Percentiles rank a stretch among this genome's conserved stretches.
Conservation (phyloP, 2,888 invertebrate genomes). For the Oxycera nigricornis region DNA sequence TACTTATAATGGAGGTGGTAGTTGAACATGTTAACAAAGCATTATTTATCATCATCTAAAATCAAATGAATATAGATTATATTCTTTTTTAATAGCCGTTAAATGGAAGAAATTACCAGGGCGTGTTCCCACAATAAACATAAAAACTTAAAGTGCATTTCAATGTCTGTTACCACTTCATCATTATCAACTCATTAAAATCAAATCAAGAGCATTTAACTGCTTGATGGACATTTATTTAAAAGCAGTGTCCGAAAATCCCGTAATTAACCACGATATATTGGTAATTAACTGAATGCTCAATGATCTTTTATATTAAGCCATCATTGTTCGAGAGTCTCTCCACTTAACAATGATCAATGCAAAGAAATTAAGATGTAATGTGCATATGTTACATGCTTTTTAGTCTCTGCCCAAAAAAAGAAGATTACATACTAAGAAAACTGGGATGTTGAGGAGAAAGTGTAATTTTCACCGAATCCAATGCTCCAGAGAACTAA, state of each 20-base stretch:
- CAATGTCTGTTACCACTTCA: conserved; percentile 3
- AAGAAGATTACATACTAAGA: background rate
- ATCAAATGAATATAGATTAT: no score
- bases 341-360: background rate
- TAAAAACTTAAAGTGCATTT: conserved; percentile 22
- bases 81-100: no score
- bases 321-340: background rate
- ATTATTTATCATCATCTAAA: no score
- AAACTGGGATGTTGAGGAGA: conserved; percentile 4
- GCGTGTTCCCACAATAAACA: no score
- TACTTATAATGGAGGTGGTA: no score
- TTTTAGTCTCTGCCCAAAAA: background rate
- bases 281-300: background rate
- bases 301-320: background rate
- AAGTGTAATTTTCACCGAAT: conserved; percentile 16
- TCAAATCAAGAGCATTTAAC: conserved; percentile 23
- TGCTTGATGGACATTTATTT: background rate
- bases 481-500: conserved; percentile 1
- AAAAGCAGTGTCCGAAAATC: no score
- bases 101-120: no score
- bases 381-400: conserved; percentile 3
- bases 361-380: conserved; percentile 14
- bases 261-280: background rate
- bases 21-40: no score
- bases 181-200: conserved; percentile 12